Conservation (phyloP, 1,140 invertebrate genomes). For the Zaprionus ghesquierei region DNA sequence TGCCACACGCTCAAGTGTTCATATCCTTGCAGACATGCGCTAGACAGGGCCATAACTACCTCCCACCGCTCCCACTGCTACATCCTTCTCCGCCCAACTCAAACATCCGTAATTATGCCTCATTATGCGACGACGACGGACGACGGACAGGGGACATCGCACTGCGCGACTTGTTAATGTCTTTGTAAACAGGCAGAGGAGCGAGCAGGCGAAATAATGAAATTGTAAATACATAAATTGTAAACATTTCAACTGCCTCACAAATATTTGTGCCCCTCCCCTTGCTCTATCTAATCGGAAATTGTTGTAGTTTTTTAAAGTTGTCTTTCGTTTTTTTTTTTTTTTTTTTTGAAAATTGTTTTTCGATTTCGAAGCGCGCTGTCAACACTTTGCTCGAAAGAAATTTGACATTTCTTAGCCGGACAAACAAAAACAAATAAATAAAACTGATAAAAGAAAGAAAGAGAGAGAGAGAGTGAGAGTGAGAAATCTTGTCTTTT, state of each 20-base stretch:
- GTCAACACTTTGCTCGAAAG: slow-evolving; percentile 63
- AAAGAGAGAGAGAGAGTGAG: slow-evolving; percentile 22
- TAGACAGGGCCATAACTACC: slow-evolving; percentile 3
- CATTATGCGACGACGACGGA: slow-evolving; percentile 56
- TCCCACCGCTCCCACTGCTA: too few species aligned
- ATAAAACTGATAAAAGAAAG: slow-evolving; percentile 61
- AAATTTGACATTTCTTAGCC: slow-evolving; percentile 47
- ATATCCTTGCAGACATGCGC: slow-evolving; percentile 24
- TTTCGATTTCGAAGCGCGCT: slow-evolving; percentile 30
- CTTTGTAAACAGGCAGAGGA: slow-evolving; percentile 28
- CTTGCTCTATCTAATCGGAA: slow-evolving; percentile 18
- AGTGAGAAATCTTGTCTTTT: not conserved
- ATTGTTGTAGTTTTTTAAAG: slow-evolving; percentile 20
- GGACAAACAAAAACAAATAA: slow-evolving; percentile 63
- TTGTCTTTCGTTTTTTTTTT: slow-evolving; percentile 28
- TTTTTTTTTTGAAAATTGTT: slow-evolving; percentile 20
- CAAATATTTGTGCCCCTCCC: slow-evolving; percentile 46
- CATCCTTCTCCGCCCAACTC: slow-evolving; percentile 8
- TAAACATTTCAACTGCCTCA: slow-evolving; percentile 73
- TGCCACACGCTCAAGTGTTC: not conserved
- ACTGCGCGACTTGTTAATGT: slow-evolving; percentile 54
- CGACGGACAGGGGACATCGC: not conserved
- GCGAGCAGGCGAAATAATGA: slow-evolving; percentile 56
- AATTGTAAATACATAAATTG: slow-evolving; percentile 73
- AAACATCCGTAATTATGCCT: slow-evolving; percentile 71